Evolutionary conservation across 2,113 vertebrate species (phyloP).

Genomic region (Macrotis lagotis): DNA sequence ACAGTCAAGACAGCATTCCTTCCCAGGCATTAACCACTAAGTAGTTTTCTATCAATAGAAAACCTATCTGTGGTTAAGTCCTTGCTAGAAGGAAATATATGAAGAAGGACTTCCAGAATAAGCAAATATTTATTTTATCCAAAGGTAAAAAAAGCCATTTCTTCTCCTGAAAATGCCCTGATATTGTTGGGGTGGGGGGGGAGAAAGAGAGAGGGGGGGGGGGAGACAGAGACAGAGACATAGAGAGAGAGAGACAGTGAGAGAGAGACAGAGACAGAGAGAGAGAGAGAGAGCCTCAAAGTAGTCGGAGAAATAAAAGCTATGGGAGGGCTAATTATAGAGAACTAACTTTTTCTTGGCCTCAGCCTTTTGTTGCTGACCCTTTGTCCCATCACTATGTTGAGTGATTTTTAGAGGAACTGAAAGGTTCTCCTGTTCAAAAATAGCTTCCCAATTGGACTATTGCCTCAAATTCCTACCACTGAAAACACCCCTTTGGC

Average conservation of each 20-base stretch:
- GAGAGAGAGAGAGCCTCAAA: background rate
- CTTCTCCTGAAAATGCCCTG: background rate
- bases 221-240: too few species aligned
- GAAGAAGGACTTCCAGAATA: background rate
- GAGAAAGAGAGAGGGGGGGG: too few species aligned
- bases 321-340: background rate
- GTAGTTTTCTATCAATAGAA: background rate
- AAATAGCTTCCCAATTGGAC: background rate
- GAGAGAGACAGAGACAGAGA: too few species aligned
- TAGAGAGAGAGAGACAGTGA: too few species aligned
- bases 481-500: background rate
- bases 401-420: background rate
- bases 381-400: background rate
- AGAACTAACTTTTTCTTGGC: background rate
- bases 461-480: background rate
- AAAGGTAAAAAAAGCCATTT: background rate
- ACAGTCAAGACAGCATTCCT: background rate
- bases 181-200: too few species aligned
- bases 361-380: background rate
- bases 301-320: background rate
- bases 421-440: background rate
- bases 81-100: background rate
- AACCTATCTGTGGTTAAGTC: background rate
- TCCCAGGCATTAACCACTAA: background rate
- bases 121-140: background rate